Conservation (phyloP, 2,797 vertebrate species). For the Glossophaga mutica region DNA sequence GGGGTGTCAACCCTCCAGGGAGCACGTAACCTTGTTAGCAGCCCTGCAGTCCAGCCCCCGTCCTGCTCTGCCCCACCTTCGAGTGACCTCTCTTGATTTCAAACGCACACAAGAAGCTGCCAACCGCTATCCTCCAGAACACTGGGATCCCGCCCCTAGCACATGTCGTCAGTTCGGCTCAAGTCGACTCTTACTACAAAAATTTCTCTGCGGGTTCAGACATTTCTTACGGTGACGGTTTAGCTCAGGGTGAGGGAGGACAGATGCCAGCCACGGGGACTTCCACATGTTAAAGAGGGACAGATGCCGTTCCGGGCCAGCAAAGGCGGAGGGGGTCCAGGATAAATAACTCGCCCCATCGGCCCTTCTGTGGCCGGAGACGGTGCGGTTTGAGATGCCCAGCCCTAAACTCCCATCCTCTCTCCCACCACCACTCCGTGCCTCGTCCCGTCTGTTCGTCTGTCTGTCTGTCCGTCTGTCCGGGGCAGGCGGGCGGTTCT, state of each 20-base stretch:
- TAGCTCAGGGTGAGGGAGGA: neutral
- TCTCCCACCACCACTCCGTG: fast-evolving
- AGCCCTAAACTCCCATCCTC: neutral
- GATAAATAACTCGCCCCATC: neutral
- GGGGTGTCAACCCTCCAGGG: neutral
- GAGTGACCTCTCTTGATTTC: neutral
- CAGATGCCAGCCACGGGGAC: neutral
- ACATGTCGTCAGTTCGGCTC: too few relatives aligned
- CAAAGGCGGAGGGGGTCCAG: neutral
- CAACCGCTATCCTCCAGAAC: neutral
- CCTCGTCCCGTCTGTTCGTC: neutral
- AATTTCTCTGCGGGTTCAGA: neutral
- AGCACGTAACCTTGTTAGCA: neutral
- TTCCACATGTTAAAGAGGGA: fast-evolving
- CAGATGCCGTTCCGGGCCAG: fast-evolving
- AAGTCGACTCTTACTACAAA: neutral
- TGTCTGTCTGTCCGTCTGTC: too few relatives aligned
- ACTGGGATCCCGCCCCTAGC: neutral
- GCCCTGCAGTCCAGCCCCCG: too few relatives aligned
- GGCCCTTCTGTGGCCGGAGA: neutral
- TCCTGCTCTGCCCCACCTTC: neutral
- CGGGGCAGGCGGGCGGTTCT: neutral
- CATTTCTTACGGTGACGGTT: neutral
- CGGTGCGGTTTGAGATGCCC: neutral
- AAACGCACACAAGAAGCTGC: neutral